A percentile compares a stretch with the other conserved stretches of the same genome.
These are phyloP conservation scores for Loris lydekkerianus DNA, from an alignment of 2,797 vertebrate genomes.

Conservation along the genomic window DNA sequence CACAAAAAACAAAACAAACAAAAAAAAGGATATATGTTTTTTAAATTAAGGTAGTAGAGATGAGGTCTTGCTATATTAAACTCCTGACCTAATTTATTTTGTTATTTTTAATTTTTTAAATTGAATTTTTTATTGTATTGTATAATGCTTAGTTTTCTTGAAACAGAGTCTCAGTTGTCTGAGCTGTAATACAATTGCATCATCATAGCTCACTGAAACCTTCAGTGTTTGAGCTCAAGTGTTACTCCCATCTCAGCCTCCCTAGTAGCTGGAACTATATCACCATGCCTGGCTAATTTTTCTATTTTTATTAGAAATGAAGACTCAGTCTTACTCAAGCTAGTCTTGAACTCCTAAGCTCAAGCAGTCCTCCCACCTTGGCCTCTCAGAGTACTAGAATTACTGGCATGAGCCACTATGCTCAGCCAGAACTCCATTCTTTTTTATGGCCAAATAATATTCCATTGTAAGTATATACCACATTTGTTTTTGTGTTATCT, in stretches of 20 bases:
- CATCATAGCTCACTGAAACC: neutral
- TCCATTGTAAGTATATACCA: neutral
- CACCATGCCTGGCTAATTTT: neutral
- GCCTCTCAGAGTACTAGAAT: neutral
- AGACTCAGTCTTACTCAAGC: neutral
- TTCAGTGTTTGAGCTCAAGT: neutral
- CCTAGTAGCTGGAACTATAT: neutral
- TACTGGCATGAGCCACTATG: neutral
- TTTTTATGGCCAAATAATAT: neutral
- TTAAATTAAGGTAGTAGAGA: neutral
- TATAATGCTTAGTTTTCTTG: too few species aligned
- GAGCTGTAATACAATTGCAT: too few species aligned
- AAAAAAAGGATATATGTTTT: neutral
- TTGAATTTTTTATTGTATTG: too few species aligned
- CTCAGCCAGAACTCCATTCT: neutral
- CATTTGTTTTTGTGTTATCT: neutral
- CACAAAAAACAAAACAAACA: too few species aligned
- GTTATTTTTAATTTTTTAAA: neutral
- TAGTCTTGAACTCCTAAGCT: neutral
- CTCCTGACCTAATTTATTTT: neutral
- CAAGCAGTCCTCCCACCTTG: neutral
- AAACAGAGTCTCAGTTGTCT: too few species aligned
- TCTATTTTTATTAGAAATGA: neutral
- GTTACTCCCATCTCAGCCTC: neutral
- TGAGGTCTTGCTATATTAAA: neutral